Conservation (phyloP, 2,113 vertebrate genomes). For the Psittacus erithacus region DNA sequence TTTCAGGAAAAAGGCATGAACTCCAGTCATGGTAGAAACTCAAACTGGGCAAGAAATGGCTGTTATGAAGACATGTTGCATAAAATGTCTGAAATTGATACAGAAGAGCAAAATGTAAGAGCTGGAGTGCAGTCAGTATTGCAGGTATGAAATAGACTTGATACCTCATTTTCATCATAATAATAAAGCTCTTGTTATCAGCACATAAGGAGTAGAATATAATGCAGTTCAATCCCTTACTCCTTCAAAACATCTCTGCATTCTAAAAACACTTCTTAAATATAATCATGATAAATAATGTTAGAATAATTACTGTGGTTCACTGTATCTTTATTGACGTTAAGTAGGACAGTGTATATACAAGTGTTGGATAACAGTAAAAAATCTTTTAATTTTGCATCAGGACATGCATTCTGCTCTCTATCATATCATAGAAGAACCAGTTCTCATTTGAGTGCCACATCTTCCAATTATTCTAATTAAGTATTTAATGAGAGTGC, state of each 20-base stretch:
- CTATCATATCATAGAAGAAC: not conserved
- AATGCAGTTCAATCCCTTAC: not conserved
- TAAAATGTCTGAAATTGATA: slow-evolving; percentile 80
- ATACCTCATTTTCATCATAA: not conserved
- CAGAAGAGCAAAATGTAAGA: slow-evolving; percentile 86
- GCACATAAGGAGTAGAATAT: not conserved
- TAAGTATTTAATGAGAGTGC: not conserved
- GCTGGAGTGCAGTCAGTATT: slow-evolving; percentile 92
- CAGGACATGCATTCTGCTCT: not conserved
- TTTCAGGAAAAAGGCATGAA: slow-evolving; percentile 79
- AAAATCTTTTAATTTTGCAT: not conserved
- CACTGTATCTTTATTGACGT: not conserved
- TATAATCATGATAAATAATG: not conserved
- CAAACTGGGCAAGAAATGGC: slow-evolving; percentile 79
- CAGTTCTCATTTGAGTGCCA: not conserved
- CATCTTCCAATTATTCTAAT: not conserved
- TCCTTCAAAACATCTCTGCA: not conserved
- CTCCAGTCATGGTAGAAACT: slow-evolving; percentile 74
- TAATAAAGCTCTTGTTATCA: not conserved
- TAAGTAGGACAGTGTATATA: not conserved
- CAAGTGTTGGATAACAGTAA: not conserved
- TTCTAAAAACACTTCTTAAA: not conserved
- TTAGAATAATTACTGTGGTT: not conserved
- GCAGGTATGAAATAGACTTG: slow-evolving; percentile 79
- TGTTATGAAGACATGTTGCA: slow-evolving; percentile 79